Percentiles rank a stretch among this genome's conserved stretches.
Conservation (phyloP, 2,113 vertebrate genomes). For the Spilogale gracilis region DNA sequence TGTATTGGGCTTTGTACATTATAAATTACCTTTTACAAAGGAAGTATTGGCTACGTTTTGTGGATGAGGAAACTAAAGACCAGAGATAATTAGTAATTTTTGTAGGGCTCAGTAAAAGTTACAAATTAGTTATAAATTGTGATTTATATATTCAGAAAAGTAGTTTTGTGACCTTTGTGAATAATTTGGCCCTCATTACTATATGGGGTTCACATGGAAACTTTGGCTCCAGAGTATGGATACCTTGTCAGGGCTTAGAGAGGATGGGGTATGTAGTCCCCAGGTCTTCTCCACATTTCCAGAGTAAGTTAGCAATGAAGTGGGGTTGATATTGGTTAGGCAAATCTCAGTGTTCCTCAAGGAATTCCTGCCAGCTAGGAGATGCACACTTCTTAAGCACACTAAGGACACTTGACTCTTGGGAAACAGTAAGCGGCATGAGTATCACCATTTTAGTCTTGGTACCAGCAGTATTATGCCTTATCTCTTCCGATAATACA, state of each 20-base stretch:
- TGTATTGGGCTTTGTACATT: conserved; percentile 41
- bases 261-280: neutral
- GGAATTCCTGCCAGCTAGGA: neutral
- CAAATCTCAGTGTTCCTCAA: neutral
- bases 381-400: neutral
- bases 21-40: neutral
- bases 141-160: neutral
- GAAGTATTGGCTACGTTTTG: conserved; percentile 18
- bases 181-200: neutral
- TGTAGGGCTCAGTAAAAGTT: neutral
- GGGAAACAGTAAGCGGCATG: neutral
- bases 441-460: neutral
- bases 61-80: conserved; percentile 37
- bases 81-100: conserved; percentile 22
- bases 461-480: neutral
- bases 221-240: neutral
- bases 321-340: neutral
- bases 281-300: neutral
- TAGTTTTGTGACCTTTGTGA: neutral
- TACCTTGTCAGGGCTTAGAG: neutral
- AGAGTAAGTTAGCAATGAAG: neutral
- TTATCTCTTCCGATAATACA: neutral
- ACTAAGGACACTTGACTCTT: neutral
- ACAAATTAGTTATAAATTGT: neutral
- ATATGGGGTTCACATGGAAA: neutral